A percentile compares a stretch with the other conserved stretches of the same genome.
Conservation (phyloP, 2,113 vertebrate species). For the Mirza zaza region DNA sequence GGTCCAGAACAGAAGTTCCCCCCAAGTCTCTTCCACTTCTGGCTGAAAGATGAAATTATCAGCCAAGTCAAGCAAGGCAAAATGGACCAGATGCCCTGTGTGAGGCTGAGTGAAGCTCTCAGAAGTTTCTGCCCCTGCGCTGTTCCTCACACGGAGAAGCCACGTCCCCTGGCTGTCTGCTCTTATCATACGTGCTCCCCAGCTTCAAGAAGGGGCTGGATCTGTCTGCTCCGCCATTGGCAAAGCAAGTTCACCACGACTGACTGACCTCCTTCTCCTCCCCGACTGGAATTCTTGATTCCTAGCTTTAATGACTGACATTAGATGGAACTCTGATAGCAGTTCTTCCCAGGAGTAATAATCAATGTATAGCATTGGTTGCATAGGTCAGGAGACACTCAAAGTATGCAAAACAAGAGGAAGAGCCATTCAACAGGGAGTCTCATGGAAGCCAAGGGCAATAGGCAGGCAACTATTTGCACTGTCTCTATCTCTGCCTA, state of each 20-base stretch:
- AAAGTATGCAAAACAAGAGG: background rate
- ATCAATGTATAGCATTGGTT: background rate
- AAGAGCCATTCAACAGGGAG: background rate
- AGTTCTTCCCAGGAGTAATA: background rate
- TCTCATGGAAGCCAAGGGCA: background rate
- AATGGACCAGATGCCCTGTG: constrained; percentile 26
- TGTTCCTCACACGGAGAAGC: background rate
- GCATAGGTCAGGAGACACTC: constrained; percentile 13
- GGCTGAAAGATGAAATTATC: constrained; percentile 65
- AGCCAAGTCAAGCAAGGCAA: constrained; percentile 52
- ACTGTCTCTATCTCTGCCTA: background rate
- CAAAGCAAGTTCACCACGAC: background rate
- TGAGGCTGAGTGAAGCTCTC: background rate
- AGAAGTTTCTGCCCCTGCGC: background rate
- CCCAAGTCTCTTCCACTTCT: constrained; percentile 46
- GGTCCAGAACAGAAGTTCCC: constrained; percentile 64
- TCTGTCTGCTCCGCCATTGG: background rate
- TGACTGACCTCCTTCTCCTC: background rate
- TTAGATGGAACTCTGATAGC: background rate
- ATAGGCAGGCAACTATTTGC: background rate
- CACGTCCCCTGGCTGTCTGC: background rate
- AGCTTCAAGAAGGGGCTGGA: background rate
- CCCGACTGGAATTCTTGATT: background rate
- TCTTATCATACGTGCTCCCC: background rate
- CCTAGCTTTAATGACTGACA: background rate